phyloP scores from a whole-genome alignment of 2,113 vertebrate species.

The Hypanus sabinus region DNA sequence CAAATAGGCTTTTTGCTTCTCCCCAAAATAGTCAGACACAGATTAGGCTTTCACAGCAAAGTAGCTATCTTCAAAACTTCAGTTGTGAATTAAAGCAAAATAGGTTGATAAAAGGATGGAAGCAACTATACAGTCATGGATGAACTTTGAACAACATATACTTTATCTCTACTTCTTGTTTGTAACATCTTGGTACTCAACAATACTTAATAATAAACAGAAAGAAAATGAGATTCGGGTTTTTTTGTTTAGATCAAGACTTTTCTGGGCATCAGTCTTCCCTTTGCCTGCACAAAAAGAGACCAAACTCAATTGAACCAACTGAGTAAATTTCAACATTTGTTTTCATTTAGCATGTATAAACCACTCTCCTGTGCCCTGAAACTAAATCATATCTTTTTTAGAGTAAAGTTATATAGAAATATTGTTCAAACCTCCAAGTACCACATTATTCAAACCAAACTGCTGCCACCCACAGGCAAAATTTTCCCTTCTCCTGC shows the following conservation, averaged over 20 bases:
- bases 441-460: neutral
- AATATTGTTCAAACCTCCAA: neutral
- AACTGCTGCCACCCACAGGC: neutral
- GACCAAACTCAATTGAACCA: neutral
- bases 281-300: neutral
- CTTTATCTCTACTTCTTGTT: neutral
- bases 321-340: neutral
- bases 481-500: neutral
- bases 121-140: neutral
- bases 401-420: neutral
- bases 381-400: neutral
- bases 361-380: neutral
- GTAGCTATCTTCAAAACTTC: too few species aligned
- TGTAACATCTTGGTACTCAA: neutral
- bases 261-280: neutral
- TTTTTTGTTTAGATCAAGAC: neutral
- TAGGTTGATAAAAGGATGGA: neutral
- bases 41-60: too few species aligned
- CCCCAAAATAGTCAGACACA: too few species aligned
- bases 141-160: neutral
- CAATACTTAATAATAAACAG: neutral
- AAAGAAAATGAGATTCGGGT: neutral
- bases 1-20: too few species aligned
- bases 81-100: too few species aligned
- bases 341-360: neutral